Evolutionary conservation across 1,140 invertebrate species (phyloP).

Genomic region (Scaptomyza pallida): DNA sequence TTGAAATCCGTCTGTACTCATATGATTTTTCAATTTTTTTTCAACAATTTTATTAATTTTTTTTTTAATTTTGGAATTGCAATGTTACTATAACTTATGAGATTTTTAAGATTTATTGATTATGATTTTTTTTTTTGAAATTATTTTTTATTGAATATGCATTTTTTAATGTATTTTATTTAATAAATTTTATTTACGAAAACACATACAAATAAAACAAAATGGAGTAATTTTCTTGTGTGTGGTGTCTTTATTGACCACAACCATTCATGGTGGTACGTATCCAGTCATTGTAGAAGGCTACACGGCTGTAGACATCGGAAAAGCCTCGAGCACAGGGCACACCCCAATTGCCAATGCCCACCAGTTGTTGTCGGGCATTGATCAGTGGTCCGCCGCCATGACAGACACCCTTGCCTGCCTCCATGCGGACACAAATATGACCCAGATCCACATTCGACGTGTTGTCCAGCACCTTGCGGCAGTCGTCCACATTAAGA

Average conservation of each 20-base stretch:
- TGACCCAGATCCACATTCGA: slow-evolving; percentile 83
- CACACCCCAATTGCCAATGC: slow-evolving; percentile 85
- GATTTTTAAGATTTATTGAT: too few species aligned
- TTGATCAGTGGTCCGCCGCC: slow-evolving; percentile 73
- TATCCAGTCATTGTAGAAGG: slow-evolving; percentile 83
- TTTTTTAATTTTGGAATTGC: too few species aligned
- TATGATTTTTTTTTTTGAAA: too few species aligned
- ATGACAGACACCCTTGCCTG: slow-evolving; percentile 84
- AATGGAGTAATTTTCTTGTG: too few species aligned
- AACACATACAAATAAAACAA: too few species aligned
- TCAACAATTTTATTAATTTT: too few species aligned
- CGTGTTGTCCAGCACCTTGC: slow-evolving; percentile 23
- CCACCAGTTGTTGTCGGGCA: slow-evolving; percentile 53
- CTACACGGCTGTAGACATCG: slow-evolving; percentile 84
- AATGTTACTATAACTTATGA: too few species aligned
- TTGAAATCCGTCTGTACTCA: too few species aligned
- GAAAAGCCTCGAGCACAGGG: slow-evolving; percentile 85
- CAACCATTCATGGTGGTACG: slow-evolving; percentile 70
- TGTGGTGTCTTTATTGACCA: neutral
- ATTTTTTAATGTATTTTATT: too few species aligned
- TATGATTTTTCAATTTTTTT: too few species aligned
- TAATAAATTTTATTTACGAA: too few species aligned
- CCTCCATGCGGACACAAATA: slow-evolving; percentile 86
- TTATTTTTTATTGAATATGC: too few species aligned
- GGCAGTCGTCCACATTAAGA: slow-evolving; percentile 46